A percentile compares a stretch with the other conserved stretches of the same genome.
Conservation (phyloP, 2,888 invertebrate species). For the Iselma pallidipennis region DNA sequence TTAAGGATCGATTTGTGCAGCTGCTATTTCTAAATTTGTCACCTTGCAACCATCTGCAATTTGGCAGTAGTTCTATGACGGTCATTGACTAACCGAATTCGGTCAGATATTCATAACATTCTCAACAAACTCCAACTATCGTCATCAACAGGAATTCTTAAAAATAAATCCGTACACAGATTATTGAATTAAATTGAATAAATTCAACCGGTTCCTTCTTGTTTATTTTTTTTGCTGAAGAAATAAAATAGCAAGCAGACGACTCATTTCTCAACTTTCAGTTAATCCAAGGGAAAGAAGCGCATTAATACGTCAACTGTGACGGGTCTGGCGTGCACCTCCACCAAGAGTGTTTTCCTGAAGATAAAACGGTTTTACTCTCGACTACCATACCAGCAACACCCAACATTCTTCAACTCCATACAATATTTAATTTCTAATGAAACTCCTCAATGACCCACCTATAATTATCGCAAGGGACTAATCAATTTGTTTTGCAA, state of each 20-base stretch:
- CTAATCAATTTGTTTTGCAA: too few species aligned
- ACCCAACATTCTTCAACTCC: background rate
- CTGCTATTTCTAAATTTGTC: background rate
- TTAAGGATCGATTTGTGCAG: background rate
- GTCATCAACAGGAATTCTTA: too few species aligned
- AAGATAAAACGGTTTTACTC: slow-evolving; percentile 17
- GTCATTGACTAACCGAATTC: background rate
- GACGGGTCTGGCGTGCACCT: slow-evolving; percentile 32
- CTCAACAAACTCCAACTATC: too few species aligned
- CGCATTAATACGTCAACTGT: slow-evolving; percentile 39
- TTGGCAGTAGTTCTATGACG: background rate
- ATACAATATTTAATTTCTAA: background rate
- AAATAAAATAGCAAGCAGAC: too few species aligned
- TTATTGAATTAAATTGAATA: background rate
- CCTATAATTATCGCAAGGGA: too few species aligned
- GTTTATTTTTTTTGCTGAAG: too few species aligned
- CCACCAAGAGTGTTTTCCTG: slow-evolving; percentile 26
- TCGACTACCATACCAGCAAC: background rate
- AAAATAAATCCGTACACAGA: too few species aligned
- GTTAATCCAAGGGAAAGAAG: slow-evolving; percentile 35
- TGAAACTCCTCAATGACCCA: too few species aligned
- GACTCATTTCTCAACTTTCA: slow-evolving; percentile 33
- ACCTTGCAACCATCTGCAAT: background rate
- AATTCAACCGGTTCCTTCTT: background rate
- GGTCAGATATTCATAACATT: background rate